Evolutionary conservation across 2,888 invertebrate genomes (phyloP).

Genomic region (Himalopsyche kuldschensis): DNA sequence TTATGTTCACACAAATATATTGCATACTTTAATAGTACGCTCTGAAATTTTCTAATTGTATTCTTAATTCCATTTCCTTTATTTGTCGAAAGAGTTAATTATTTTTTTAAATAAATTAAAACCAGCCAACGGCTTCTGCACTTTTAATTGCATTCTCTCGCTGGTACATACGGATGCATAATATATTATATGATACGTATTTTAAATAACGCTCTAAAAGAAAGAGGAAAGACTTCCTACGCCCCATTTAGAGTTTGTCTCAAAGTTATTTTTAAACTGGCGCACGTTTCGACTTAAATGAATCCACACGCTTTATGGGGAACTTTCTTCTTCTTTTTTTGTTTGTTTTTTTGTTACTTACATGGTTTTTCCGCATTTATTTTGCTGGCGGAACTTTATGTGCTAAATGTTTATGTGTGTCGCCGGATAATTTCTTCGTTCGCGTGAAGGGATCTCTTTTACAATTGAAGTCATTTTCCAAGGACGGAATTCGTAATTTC

Average conservation of each 20-base stretch:
- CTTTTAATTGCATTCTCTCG: not conserved
- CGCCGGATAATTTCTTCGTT: no score
- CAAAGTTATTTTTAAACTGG: not conserved
- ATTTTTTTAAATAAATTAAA: not conserved
- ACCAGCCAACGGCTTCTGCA: not conserved
- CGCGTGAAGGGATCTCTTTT: no score
- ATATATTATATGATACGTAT: not conserved
- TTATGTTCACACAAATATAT: no score
- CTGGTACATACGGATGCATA: not conserved
- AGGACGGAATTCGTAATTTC: no score
- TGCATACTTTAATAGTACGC: no score
- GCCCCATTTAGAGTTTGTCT: slow-evolving; percentile 16
- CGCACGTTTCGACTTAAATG: not conserved
- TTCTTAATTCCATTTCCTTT: not conserved
- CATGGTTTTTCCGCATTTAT: not conserved
- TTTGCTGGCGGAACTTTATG: no score
- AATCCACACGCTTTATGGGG: not conserved
- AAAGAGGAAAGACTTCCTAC: not conserved
- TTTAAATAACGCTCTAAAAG: not conserved
- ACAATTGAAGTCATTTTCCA: no score
- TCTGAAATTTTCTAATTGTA: no score
- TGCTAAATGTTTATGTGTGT: no score
- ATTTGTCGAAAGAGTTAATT: not conserved
- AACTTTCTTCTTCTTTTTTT: slow-evolving; percentile 2
- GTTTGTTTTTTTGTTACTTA: slow-evolving; percentile 4